Evolutionary conservation across 1,140 invertebrate species (phyloP).

Genomic region (Cydia strobilella): DNA sequence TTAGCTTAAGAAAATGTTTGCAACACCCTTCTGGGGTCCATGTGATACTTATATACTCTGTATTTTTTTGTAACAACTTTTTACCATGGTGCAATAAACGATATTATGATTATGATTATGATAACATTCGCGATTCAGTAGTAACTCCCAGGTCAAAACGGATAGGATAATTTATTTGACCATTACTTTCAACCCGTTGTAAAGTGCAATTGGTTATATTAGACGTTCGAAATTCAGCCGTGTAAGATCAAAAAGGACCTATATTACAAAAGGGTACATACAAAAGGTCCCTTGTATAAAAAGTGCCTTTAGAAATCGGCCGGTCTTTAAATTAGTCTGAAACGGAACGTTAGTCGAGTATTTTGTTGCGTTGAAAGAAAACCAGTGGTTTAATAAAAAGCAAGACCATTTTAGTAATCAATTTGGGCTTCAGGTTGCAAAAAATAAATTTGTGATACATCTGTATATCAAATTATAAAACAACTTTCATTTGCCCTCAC

Average conservation of each 20-base stretch:
- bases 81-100: too few relatives aligned
- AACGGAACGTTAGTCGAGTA: background rate
- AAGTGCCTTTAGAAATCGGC: background rate
- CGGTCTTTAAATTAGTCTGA: background rate
- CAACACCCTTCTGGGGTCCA: too few relatives aligned
- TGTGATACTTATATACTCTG: too few relatives aligned
- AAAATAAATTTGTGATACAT: too few relatives aligned
- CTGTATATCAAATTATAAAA: too few relatives aligned
- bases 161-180: constrained; percentile 46
- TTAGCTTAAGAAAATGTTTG: too few relatives aligned
- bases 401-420: too few relatives aligned
- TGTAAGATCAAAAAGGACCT: background rate
- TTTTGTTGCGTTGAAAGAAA: background rate
- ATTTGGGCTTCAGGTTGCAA: too few relatives aligned
- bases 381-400: background rate
- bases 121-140: background rate
- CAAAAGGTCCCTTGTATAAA: background rate
- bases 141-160: background rate
- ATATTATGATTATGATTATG: too few relatives aligned
- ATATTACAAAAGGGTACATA: background rate
- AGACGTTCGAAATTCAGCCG: constrained; percentile 27
- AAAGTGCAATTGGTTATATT: constrained; percentile 37
- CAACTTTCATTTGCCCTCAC: too few relatives aligned
- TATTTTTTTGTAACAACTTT: too few relatives aligned
- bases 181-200: constrained; percentile 45